phyloP scores from a whole-genome alignment of 2,888 invertebrate genomes.

The Caradrina clavipalpis region DNA sequence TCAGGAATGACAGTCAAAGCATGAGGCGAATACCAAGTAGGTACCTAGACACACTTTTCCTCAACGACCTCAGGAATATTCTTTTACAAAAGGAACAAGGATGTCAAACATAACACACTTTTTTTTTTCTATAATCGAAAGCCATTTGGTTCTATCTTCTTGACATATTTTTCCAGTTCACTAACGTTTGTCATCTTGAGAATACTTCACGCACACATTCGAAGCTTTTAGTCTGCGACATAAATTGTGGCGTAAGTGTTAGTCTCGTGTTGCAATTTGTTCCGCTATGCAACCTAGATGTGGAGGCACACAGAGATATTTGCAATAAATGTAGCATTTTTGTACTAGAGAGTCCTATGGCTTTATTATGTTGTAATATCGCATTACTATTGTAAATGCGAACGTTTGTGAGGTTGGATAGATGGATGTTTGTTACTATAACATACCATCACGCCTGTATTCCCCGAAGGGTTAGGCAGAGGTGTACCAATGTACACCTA shows the following conservation, averaged over 20 bases:
- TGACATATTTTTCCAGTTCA: conserved; percentile 51
- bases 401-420: too few relatives aligned
- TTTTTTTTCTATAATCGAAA: conserved; percentile 44
- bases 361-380: background rate
- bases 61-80: conserved; percentile 25
- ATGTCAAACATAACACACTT: conserved; percentile 31
- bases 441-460: too few relatives aligned
- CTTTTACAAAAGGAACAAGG: conserved; percentile 33
- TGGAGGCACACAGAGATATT: conserved; percentile 10
- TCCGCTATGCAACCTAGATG: conserved; percentile 8
- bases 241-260: conserved; percentile 30
- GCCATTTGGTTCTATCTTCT: conserved; percentile 47
- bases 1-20: conserved; percentile 23
- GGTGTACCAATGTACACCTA: too few relatives aligned
- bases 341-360: background rate
- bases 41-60: conserved; percentile 24
- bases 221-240: conserved; percentile 20
- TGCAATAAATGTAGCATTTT: conserved; percentile 16
- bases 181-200: conserved; percentile 48
- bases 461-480: too few relatives aligned
- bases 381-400: too few relatives aligned
- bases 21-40: conserved; percentile 41
- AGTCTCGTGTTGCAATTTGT: conserved; percentile 31
- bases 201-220: conserved; percentile 32
- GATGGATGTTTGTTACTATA: too few relatives aligned